A percentile compares a stretch with the other conserved stretches of the same genome.
Evolutionary conservation across 2,888 invertebrate genomes (phyloP).

Genomic region (Chydorus sphaericus): DNA sequence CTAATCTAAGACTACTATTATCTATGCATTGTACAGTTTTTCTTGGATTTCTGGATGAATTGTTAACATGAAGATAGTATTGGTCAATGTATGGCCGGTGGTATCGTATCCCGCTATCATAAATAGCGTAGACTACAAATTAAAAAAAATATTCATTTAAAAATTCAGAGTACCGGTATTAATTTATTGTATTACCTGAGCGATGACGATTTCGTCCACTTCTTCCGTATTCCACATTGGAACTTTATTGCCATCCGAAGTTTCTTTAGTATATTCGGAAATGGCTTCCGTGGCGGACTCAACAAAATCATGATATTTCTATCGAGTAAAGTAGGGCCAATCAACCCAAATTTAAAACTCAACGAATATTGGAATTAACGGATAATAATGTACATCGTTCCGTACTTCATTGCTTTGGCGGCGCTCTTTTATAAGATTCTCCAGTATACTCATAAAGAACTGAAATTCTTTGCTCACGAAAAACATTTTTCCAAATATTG

Average conservation of each 20-base stretch:
- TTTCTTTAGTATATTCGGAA: background rate
- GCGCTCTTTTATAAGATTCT: background rate
- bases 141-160: background rate
- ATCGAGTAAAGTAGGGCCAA: background rate
- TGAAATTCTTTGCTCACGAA: background rate
- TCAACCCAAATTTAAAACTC: background rate
- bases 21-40: background rate
- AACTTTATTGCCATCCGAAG: background rate
- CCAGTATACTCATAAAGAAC: background rate
- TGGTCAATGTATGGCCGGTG: background rate
- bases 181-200: background rate
- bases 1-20: too few relatives aligned
- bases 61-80: background rate
- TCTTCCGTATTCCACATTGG: constrained; percentile 6
- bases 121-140: background rate
- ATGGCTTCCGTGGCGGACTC: background rate
- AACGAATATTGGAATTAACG: background rate
- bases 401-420: background rate
- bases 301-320: background rate
- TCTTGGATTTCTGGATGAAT: constrained; percentile 1
- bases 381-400: too few relatives aligned
- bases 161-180: background rate
- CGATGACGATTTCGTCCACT: constrained; percentile 4
- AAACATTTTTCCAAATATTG: background rate
- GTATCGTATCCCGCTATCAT: background rate